Base-by-base conservation (phyloP, 1,140 invertebrate species). In the Zaprionus ornatus region DNA sequence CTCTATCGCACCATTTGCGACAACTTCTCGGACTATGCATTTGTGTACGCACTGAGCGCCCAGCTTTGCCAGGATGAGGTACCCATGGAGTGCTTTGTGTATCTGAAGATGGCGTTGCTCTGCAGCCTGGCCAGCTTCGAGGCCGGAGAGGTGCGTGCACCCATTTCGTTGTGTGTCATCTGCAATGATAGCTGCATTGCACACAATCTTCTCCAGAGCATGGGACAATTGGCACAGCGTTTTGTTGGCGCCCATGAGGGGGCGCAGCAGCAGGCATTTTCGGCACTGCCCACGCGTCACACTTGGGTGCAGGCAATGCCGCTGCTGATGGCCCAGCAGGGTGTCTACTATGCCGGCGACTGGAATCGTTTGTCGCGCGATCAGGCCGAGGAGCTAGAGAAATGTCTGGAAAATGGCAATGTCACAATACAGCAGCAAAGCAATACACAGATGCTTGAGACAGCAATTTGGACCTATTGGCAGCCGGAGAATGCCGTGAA, bases 401-500 rank as follows among this genome's bases (percentile, higher is more conserved):
- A 76, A 19, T 83, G 73, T 21, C 70, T 92, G 5, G 91, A 92
- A 48, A 91, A 87, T 13, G 80, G 82, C 15, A 37, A 45, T 0
- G 78, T 92, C 13, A 48, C 79, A 0, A 32, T 90, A 19, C 71
- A 82, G 0, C 72, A 69, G 7, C 6, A 72, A 6, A 59, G 79
- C 4, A 42, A 10, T 6, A 66, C 70, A 1, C 85, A 88, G 59
- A 63, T 56, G 2, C 42, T 92, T 0, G 77, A 90, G 17, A 60
- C 90, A 3, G 79, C 91, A 5, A 73, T 92, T 6, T 92, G 91
- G 91, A 70, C 75, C 4, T 80, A 91, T 52, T 92, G 91, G 91
- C 84, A 79, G 65, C 82, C 85, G 0, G 78, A 78, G 19, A 74
- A 87, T 27, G 67, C 84, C 15, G 54, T 1, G 45, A 82, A 88